Conservation (phyloP, 2,797 vertebrate genomes). For the Acanthiza pusilla region DNA sequence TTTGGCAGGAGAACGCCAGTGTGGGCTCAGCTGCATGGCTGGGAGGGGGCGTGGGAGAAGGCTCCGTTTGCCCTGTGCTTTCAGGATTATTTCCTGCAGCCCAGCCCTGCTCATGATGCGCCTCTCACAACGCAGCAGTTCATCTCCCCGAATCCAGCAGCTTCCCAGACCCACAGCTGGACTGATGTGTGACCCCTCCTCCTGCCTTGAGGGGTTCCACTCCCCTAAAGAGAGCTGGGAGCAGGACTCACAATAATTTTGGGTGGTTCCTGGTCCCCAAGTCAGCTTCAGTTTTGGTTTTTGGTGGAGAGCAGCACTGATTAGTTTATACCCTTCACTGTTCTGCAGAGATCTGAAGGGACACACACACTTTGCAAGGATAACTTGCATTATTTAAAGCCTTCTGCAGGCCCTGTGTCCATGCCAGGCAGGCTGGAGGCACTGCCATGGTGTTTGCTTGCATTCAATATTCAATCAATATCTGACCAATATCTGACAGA, state of each 20-base stretch:
- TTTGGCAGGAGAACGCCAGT: not conserved
- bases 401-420: not conserved
- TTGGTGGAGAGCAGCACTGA: not conserved
- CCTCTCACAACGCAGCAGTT: not conserved
- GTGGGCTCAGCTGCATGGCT: not conserved
- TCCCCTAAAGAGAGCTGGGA: not conserved
- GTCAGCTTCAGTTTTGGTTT: not conserved
- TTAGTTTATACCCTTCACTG: not conserved
- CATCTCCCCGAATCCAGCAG: not conserved
- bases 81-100: not conserved
- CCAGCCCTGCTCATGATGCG: not conserved
- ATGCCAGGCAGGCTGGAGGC: not conserved
- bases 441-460: not conserved
- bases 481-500: not conserved
- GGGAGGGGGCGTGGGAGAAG: not conserved
- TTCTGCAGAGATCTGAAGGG: not conserved
- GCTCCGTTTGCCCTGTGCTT: not conserved
- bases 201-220: rapidly evolving
- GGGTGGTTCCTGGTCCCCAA: not conserved
- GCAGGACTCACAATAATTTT: not conserved
- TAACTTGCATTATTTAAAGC: not conserved
- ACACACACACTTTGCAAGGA: not conserved
- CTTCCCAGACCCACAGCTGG: not conserved
- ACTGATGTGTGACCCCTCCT: not conserved
- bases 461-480: no score